Conservation (phyloP, 2,113 vertebrate species). For the Cochlearius cochlearius region DNA sequence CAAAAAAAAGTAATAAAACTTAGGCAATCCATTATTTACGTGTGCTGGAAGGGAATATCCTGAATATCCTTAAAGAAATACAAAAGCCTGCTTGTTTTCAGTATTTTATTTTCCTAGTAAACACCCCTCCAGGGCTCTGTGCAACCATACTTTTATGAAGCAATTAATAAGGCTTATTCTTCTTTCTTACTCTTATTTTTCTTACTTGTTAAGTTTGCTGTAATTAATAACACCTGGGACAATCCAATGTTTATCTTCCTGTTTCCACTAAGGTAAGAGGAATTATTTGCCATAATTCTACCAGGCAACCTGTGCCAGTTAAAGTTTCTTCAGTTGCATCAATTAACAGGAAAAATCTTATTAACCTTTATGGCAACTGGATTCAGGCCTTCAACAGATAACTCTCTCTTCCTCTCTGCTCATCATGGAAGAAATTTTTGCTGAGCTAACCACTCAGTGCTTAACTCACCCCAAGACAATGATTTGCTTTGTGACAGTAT, state of each 20-base stretch:
- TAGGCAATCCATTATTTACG: slow-evolving; percentile 4
- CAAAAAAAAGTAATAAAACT: not conserved
- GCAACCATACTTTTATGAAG: not conserved
- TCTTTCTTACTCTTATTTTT: not conserved
- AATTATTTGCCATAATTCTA: not conserved
- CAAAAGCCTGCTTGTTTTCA: not conserved
- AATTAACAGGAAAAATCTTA: not conserved
- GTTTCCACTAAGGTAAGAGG: not conserved
- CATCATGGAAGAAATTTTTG: not conserved
- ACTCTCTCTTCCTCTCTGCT: not conserved
- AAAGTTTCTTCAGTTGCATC: not conserved
- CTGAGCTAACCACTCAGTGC: not conserved
- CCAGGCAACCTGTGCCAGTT: not conserved
- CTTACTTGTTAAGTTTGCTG: not conserved
- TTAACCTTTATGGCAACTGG: not conserved
- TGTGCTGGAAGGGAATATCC: not conserved
- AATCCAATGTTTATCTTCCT: not conserved
- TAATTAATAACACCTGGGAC: not conserved
- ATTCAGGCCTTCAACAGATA: not conserved
- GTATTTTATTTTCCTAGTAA: not conserved
- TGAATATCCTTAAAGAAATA: not conserved
- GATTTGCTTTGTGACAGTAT: not conserved
- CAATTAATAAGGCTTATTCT: not conserved
- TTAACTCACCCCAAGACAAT: not conserved
- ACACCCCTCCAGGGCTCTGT: not conserved